Evolutionary conservation across 2,113 vertebrate species (phyloP).

Genomic region (Pterocles orientalis): DNA sequence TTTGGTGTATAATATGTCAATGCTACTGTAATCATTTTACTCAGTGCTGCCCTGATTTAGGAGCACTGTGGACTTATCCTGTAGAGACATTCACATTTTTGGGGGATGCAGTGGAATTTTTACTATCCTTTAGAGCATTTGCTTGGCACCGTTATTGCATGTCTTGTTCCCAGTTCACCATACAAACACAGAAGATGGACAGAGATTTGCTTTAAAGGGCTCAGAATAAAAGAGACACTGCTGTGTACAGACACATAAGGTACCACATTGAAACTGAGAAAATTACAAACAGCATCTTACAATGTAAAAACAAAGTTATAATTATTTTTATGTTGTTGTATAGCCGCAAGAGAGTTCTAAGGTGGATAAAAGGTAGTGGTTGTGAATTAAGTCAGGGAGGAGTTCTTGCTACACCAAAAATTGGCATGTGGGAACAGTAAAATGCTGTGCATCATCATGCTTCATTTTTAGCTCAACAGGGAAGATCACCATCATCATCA

Average conservation of each 20-base stretch:
- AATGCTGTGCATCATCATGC: neutral
- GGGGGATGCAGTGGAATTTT: neutral
- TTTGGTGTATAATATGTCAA: neutral
- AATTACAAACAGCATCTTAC: neutral
- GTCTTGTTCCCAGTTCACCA: neutral
- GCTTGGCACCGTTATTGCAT: neutral
- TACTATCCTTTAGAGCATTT: neutral
- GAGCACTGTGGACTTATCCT: neutral
- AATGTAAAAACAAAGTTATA: neutral
- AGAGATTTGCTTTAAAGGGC: neutral
- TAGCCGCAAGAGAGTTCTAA: neutral
- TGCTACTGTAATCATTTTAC: neutral
- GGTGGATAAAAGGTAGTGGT: neutral
- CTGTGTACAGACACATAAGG: neutral
- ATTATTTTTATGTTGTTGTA: neutral
- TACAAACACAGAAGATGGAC: neutral
- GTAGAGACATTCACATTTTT: neutral
- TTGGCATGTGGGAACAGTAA: neutral
- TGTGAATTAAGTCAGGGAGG: neutral
- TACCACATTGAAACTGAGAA: neutral
- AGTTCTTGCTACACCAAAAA: neutral
- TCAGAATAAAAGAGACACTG: neutral
- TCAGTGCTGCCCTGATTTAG: neutral
- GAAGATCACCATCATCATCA: neutral
- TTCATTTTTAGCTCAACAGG: neutral